Evolutionary conservation across 1,140 invertebrate genomes (phyloP).

Genomic region (Aphaenogaster floridana): DNA sequence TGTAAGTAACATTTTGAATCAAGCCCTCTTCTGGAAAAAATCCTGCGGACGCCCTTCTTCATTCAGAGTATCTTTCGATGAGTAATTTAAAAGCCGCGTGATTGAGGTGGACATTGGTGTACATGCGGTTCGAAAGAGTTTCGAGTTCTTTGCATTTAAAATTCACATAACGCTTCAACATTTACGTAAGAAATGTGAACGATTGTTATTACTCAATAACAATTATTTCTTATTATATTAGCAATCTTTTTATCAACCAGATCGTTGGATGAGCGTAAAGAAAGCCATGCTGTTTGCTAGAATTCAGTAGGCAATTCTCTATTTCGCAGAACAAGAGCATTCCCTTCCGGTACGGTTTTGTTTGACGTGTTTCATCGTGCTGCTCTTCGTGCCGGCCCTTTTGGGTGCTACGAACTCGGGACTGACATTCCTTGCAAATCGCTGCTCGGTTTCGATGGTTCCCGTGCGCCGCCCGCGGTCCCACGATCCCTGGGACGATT

Average conservation of each 20-base stretch:
- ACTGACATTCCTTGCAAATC: conserved; percentile 73
- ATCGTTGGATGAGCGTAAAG: background rate
- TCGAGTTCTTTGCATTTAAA: background rate
- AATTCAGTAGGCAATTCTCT: background rate
- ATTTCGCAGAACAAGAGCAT: background rate
- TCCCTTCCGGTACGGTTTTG: background rate
- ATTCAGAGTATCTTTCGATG: background rate
- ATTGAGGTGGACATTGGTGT: background rate
- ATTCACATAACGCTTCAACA: background rate
- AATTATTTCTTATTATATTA: background rate
- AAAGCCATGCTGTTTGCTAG: background rate
- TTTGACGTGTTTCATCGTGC: conserved; percentile 8
- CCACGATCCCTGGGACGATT: conserved; percentile 71
- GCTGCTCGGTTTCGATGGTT: conserved; percentile 69
- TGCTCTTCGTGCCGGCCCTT: conserved; percentile 9
- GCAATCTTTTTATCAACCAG: background rate
- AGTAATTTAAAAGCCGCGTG: background rate
- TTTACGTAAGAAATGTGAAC: background rate
- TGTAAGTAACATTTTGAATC: too few relatives aligned
- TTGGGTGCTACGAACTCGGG: conserved; percentile 36
- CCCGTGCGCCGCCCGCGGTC: conserved; percentile 59
- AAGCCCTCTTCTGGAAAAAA: too few relatives aligned
- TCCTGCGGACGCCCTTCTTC: too few relatives aligned
- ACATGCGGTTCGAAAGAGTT: background rate
- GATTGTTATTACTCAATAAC: background rate